Evolutionary conservation across 2,113 vertebrate species (phyloP).

Genomic region (Xiphophorus hellerii): DNA sequence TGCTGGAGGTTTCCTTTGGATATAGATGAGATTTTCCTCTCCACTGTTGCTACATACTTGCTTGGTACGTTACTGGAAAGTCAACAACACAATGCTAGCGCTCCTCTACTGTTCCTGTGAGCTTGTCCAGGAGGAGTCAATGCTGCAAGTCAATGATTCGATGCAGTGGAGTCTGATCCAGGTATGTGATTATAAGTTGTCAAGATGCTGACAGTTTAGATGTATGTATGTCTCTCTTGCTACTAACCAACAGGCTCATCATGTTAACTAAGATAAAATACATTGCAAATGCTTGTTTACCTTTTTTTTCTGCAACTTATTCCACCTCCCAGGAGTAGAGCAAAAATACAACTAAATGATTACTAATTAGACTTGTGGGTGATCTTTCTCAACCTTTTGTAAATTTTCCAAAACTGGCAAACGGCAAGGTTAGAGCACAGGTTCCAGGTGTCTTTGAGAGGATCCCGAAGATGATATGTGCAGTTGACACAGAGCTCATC

Average conservation of each 20-base stretch:
- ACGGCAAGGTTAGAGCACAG: constrained; percentile 64
- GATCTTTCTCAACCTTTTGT: constrained; percentile 58
- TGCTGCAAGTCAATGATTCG: too few species aligned
- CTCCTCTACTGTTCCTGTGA: too few species aligned
- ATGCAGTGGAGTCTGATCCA: background rate
- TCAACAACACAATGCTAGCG: too few species aligned
- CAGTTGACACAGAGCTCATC: constrained; percentile 63
- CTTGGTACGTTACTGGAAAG: too few species aligned
- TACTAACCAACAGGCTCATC: background rate
- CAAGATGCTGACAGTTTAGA: background rate
- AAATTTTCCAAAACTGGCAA: constrained; percentile 73
- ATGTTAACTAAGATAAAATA: constrained; percentile 28
- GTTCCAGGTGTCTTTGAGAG: constrained; percentile 54
- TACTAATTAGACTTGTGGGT: constrained; percentile 63
- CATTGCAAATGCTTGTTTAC: constrained; percentile 22
- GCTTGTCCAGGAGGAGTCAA: too few species aligned
- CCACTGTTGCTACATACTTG: too few species aligned
- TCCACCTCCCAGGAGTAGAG: constrained; percentile 7
- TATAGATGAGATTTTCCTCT: too few species aligned
- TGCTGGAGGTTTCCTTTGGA: too few species aligned
- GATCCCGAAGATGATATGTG: constrained; percentile 42
- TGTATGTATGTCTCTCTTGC: background rate
- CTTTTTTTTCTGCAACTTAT: constrained; percentile 7
- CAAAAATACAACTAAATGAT: constrained; percentile 44
- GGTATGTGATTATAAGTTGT: background rate